These are phyloP conservation scores for Epizoanthus illoricatus DNA, from an alignment of 92 coral and sea anemone genomes.

Conservation along the genomic window DNA sequence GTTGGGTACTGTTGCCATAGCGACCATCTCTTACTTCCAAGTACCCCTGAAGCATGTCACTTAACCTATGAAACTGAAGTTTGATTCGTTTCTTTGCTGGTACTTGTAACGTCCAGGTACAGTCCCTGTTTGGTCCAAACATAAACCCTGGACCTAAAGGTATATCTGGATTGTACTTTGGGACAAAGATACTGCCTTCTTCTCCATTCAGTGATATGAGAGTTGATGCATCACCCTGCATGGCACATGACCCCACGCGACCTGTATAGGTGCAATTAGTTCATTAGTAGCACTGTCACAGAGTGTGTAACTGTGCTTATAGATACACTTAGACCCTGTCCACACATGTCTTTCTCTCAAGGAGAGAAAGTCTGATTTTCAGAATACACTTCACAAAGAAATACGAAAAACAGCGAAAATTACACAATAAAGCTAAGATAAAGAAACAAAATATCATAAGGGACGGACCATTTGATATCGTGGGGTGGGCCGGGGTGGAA, in stretches of 20 bases:
- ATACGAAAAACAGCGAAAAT: too few relatives aligned
- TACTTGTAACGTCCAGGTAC: conserved; percentile 20
- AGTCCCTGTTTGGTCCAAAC: background rate
- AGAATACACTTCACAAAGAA: too few relatives aligned
- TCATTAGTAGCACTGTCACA: too few relatives aligned
- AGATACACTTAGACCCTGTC: too few relatives aligned
- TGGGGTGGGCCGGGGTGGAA: too few relatives aligned
- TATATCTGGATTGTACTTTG: background rate
- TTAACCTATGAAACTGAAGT: conserved; percentile 13
- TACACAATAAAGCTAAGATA: too few relatives aligned
- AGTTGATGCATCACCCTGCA: background rate
- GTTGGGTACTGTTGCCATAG: background rate
- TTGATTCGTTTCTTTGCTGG: background rate
- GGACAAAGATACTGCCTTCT: background rate
- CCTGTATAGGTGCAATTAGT: background rate
- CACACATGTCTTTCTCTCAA: too few relatives aligned
- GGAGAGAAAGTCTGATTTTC: too few relatives aligned
- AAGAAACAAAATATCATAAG: too few relatives aligned
- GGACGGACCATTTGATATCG: too few relatives aligned
- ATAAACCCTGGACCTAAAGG: background rate
- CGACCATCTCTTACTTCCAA: conserved; percentile 32
- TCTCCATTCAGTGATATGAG: background rate
- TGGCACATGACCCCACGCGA: background rate
- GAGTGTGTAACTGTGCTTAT: too few relatives aligned
- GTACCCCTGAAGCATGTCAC: background rate